Evolutionary conservation across 2,797 vertebrate species (phyloP).

Genomic region (Lophius americanus): DNA sequence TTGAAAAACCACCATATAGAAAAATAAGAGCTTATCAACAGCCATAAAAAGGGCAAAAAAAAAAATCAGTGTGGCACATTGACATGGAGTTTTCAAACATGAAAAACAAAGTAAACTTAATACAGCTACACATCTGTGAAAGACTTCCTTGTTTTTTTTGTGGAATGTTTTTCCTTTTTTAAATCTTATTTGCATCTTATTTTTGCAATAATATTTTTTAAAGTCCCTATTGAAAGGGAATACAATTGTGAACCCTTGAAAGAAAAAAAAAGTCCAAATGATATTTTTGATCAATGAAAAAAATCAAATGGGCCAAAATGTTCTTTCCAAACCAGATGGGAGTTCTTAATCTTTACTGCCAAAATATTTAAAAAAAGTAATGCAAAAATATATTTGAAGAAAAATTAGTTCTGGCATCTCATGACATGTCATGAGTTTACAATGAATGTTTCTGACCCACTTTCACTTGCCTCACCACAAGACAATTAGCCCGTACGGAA

Average conservation of each 20-base stretch:
- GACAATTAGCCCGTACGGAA: conserved; percentile 30
- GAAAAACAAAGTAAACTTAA: conserved; percentile 73
- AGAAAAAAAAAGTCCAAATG: conserved; percentile 31
- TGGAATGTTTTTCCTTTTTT: conserved; percentile 72
- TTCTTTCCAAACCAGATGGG: conserved; percentile 69
- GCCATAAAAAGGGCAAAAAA: conserved; percentile 52
- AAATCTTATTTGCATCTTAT: conserved; percentile 29
- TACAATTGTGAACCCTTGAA: conserved; percentile 15
- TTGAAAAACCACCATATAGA: conserved; percentile 69
- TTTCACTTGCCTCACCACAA: conserved; percentile 36
- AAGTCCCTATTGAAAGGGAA: conserved; percentile 33
- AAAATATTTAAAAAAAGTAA: conserved; percentile 51
- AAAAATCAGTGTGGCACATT: conserved; percentile 80
- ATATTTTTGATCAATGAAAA: conserved; percentile 49
- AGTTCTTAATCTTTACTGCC: conserved; percentile 57
- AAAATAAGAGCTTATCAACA: conserved; percentile 72
- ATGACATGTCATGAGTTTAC: conserved; percentile 41
- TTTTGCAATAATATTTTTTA: conserved; percentile 28
- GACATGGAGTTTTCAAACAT: conserved; percentile 79
- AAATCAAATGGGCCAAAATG: conserved; percentile 63
- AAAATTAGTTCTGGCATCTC: conserved; percentile 33
- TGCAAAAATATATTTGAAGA: conserved; percentile 26
- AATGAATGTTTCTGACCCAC: conserved; percentile 47
- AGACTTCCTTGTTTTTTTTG: conserved; percentile 71
- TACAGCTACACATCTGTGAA: conserved; percentile 77